These are phyloP conservation scores for Calonectris borealis DNA, from an alignment of 2,113 vertebrate species.

Conservation along the genomic window DNA sequence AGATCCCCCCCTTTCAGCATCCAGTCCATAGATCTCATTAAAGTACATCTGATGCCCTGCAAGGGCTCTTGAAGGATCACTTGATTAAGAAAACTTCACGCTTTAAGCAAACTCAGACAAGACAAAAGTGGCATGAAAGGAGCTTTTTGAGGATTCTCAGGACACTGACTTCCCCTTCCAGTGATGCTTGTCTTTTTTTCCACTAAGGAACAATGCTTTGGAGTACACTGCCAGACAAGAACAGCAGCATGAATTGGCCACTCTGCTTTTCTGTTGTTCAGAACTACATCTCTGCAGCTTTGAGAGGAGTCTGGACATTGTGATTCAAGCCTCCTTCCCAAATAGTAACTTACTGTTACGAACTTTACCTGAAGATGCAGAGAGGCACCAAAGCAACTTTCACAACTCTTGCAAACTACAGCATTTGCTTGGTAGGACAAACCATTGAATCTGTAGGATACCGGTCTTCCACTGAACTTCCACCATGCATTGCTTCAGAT, in stretches of 20 bases:
- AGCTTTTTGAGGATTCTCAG: background rate
- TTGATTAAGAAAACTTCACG: background rate
- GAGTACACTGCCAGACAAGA: background rate
- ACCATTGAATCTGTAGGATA: background rate
- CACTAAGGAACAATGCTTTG: background rate
- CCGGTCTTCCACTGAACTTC: background rate
- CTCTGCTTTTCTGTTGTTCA: background rate
- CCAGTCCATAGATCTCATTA: background rate
- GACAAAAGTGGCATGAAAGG: background rate
- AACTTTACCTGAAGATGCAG: background rate
- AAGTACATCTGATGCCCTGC: background rate
- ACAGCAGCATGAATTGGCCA: background rate
- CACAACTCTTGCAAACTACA: background rate
- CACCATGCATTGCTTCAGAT: rapidly evolving
- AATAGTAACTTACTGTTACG: background rate
- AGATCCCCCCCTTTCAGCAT: background rate
- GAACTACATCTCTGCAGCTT: background rate
- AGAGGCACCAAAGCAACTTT: background rate
- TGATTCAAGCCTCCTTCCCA: background rate
- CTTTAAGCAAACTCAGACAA: background rate
- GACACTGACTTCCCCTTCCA: background rate
- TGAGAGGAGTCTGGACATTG: background rate
- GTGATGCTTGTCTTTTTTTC: background rate
- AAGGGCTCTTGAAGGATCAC: background rate
- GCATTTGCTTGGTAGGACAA: background rate